Evolutionary conservation across 2,888 invertebrate genomes (phyloP).

Genomic region (Euphydryas editha): DNA sequence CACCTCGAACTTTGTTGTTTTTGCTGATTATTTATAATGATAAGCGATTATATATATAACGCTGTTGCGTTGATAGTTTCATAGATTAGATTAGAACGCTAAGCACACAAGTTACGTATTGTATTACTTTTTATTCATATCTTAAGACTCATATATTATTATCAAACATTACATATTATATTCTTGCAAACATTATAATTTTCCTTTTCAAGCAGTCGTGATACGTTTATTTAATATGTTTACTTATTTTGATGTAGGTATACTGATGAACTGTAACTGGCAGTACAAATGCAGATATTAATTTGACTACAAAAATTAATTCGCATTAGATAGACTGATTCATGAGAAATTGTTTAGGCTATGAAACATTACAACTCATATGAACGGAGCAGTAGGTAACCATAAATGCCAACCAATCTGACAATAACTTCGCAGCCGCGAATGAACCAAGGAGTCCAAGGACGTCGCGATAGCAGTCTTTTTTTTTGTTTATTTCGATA

Average conservation of each 20-base stretch:
- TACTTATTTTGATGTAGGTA: neutral
- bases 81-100: conserved; percentile 31
- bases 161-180: conserved; percentile 17
- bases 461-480: no score
- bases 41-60: conserved; percentile 37
- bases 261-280: no score
- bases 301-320: no score
- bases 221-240: neutral
- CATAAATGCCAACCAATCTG: no score
- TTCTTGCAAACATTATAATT: neutral
- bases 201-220: neutral
- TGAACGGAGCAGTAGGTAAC: no score
- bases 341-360: no score
- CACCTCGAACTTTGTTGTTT: conserved; percentile 30
- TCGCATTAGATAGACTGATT: no score
- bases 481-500: no score
- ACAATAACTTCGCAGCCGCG: no score
- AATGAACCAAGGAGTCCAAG: no score
- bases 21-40: conserved; percentile 32
- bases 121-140: conserved; percentile 25
- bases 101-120: conserved; percentile 19
- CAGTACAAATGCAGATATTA: no score
- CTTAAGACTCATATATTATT: conserved; percentile 15
- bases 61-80: conserved; percentile 28
- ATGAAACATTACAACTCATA: no score